Evolutionary conservation across 2,888 invertebrate genomes (phyloP).

Genomic region (Maniola hyperantus): DNA sequence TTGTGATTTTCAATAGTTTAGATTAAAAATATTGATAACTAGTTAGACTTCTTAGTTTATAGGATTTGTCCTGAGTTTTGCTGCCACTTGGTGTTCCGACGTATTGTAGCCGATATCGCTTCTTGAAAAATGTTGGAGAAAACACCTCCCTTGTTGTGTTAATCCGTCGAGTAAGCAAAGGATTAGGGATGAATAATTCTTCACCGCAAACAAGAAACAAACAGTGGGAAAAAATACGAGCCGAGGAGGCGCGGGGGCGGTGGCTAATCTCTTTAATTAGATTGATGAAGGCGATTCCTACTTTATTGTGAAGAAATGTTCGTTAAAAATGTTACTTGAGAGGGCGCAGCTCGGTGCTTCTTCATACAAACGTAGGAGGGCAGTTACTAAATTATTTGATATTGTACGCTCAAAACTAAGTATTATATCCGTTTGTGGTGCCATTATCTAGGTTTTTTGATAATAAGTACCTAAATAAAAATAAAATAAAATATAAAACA

Average conservation of each 20-base stretch:
- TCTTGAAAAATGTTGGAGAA: slow-evolving; percentile 48
- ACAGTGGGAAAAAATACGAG: slow-evolving; percentile 45
- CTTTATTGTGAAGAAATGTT: not conserved
- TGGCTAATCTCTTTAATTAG: slow-evolving; percentile 37
- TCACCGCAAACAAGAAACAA: slow-evolving; percentile 50
- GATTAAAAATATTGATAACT: not conserved
- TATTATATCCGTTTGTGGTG: too few relatives aligned
- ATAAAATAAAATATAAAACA: too few relatives aligned
- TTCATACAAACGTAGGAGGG: too few relatives aligned
- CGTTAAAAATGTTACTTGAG: not conserved
- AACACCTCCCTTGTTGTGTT: slow-evolving; percentile 46
- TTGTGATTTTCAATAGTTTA: too few relatives aligned
- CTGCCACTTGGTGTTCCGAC: slow-evolving; percentile 26
- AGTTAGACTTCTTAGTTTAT: not conserved
- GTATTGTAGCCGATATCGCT: slow-evolving; percentile 48
- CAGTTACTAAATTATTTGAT: too few relatives aligned
- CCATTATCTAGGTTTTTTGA: too few relatives aligned
- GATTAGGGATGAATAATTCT: slow-evolving; percentile 47
- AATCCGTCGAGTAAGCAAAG: slow-evolving; percentile 47
- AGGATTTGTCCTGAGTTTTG: slow-evolving; percentile 11
- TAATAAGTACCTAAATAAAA: too few relatives aligned
- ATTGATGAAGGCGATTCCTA: slow-evolving; percentile 34
- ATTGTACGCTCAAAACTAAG: too few relatives aligned
- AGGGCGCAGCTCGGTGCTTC: too few relatives aligned
- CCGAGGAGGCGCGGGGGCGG: slow-evolving; percentile 12